A percentile compares a stretch with the other conserved stretches of the same genome.
Conservation (phyloP, 2,113 vertebrate genomes). For the Spea multiplicata region DNA sequence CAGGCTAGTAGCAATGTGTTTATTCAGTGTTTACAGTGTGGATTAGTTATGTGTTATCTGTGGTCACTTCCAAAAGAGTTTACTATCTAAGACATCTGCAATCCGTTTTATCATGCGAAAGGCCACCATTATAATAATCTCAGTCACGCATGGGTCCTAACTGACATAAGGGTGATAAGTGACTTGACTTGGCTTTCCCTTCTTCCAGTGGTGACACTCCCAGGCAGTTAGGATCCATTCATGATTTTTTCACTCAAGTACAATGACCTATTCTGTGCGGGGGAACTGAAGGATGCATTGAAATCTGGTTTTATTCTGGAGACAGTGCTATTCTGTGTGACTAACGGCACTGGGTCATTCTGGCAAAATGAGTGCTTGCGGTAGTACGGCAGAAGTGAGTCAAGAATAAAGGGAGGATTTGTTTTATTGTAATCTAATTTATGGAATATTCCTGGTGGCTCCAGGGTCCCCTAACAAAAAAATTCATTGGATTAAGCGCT, state of each 20-base stretch:
- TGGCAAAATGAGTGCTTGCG: background rate
- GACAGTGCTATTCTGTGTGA: slow-evolving; percentile 20
- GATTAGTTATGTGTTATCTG: slow-evolving; percentile 10
- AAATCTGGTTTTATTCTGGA: background rate
- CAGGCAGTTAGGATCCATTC: slow-evolving; percentile 26
- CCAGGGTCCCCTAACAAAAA: too few species aligned
- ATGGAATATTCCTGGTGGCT: background rate
- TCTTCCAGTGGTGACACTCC: background rate
- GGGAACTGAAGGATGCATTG: background rate
- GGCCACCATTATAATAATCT: slow-evolving; percentile 9
- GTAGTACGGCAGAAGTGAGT: background rate
- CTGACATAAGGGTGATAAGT: slow-evolving; percentile 9
- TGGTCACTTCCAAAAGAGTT: slow-evolving; percentile 14
- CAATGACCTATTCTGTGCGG: slow-evolving; percentile 34
- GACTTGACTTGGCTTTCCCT: slow-evolving; percentile 3
- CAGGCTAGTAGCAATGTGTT: slow-evolving; percentile 1
- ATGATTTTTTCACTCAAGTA: slow-evolving; percentile 7
- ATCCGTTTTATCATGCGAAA: slow-evolving; percentile 29
- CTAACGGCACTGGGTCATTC: too few species aligned
- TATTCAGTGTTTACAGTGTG: slow-evolving; percentile 1
- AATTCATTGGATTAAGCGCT: too few species aligned
- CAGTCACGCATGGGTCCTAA: slow-evolving; percentile 14
- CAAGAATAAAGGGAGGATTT: background rate
- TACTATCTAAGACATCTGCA: slow-evolving; percentile 24
- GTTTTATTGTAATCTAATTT: background rate